Percentiles rank a stretch among this genome's conserved stretches.
Evolutionary conservation across 2,797 vertebrate species (phyloP).

Genomic region (Artibeus jamaicensis): DNA sequence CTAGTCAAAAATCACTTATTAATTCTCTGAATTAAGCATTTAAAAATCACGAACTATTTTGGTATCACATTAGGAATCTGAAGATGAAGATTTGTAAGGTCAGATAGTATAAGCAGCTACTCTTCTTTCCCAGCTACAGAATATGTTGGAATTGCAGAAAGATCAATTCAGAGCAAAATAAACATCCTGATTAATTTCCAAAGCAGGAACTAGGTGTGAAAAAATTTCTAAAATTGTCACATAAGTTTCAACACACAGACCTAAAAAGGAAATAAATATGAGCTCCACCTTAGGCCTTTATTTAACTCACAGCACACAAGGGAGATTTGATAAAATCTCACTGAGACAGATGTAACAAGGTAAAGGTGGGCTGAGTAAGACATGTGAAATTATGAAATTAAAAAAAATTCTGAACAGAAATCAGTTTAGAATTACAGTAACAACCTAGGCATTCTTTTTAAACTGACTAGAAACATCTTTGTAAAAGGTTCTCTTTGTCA

Average conservation of each 20-base stretch:
- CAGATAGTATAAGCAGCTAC: not conserved
- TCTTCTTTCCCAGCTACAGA: not conserved
- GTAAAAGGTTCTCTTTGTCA: constrained; percentile 8
- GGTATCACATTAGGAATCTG: constrained; percentile 2
- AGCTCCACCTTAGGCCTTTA: constrained; percentile 33
- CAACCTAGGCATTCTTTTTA: not conserved
- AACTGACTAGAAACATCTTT: not conserved
- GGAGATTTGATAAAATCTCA: not conserved
- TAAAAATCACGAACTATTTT: not conserved
- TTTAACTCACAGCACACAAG: not conserved
- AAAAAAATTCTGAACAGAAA: not conserved
- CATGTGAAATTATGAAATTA: not conserved
- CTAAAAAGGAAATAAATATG: constrained; percentile 55
- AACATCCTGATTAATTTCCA: constrained; percentile 54
- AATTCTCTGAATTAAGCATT: not conserved
- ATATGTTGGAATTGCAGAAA: constrained; percentile 39
- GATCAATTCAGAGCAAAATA: constrained; percentile 52
- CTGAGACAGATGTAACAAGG: not conserved
- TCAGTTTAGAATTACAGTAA: constrained; percentile 17
- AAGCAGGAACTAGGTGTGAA: constrained; percentile 49
- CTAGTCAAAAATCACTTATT: constrained; percentile 10
- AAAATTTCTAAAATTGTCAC: constrained; percentile 49
- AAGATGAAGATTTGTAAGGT: not conserved
- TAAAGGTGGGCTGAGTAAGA: constrained; percentile 12
- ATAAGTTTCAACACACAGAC: constrained; percentile 40